Percentiles rank a stretch among this genome's conserved stretches.
Conservation (phyloP, 2,797 vertebrate species). For the Psittacula derbiana region DNA sequence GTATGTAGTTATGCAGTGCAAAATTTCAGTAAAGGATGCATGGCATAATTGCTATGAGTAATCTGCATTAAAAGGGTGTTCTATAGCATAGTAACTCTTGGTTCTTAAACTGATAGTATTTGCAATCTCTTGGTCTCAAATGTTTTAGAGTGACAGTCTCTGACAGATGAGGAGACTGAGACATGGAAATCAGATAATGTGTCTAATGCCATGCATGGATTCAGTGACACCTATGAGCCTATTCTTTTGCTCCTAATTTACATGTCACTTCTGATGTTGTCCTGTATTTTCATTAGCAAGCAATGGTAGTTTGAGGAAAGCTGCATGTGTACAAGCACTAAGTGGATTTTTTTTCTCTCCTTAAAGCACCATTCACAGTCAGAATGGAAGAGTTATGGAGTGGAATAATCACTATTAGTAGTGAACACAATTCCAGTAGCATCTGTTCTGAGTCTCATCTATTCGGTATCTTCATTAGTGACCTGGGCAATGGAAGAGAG, state of each 20-base stretch:
- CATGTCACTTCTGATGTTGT: background rate
- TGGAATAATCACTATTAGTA: background rate
- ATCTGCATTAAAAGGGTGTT: background rate
- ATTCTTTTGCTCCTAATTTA: background rate
- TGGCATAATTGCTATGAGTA: background rate
- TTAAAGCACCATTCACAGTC: background rate
- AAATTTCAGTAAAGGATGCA: background rate
- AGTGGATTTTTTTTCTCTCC: background rate
- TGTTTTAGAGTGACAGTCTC: background rate
- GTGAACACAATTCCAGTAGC: rapidly evolving
- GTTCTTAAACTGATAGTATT: background rate
- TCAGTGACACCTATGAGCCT: background rate
- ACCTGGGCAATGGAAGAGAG: background rate
- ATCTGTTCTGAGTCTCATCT: background rate
- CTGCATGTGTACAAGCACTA: background rate
- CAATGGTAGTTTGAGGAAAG: background rate
- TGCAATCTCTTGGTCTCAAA: background rate
- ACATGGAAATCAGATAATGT: background rate
- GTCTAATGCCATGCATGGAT: background rate
- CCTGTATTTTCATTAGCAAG: background rate
- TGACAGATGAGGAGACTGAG: background rate
- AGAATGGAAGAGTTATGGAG: background rate
- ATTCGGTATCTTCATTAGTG: background rate
- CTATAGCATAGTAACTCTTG: background rate
- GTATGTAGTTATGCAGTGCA: background rate